These are phyloP conservation scores for Brachionus paranguensis DNA, from an alignment of 1,140 invertebrate genomes.

Conservation along the genomic window DNA sequence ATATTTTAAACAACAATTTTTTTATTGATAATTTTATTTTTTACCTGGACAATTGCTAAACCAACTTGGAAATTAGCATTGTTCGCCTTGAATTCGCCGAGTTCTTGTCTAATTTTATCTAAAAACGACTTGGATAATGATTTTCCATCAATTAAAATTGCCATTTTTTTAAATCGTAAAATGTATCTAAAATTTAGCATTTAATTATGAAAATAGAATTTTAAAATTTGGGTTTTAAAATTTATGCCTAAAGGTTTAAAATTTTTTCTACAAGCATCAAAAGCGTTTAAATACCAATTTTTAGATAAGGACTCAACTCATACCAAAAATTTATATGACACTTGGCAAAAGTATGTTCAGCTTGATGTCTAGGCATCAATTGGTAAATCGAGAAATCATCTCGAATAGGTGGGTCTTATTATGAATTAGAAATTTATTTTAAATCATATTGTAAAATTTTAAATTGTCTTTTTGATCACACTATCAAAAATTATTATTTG, in stretches of 20 bases:
- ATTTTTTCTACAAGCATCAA: not conserved
- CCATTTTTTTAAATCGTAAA: not conserved
- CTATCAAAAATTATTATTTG: not conserved
- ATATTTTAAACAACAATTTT: no score
- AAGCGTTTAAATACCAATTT: not conserved
- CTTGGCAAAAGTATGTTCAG: not conserved
- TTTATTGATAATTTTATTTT: not conserved
- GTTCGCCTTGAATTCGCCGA: not conserved
- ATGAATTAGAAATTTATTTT: not conserved
- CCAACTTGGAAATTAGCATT: slow-evolving; percentile 8
- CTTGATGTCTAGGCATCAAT: not conserved
- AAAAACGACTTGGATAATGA: slow-evolving; percentile 21
- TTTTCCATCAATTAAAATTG: slow-evolving; percentile 30
- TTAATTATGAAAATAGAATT: not conserved
- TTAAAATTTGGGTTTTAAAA: not conserved
- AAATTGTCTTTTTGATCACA: not conserved
- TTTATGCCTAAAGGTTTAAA: not conserved
- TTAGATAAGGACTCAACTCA: not conserved
- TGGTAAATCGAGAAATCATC: not conserved
- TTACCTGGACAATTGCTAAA: slow-evolving; percentile 30
- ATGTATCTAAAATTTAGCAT: not conserved
- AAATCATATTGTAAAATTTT: not conserved
- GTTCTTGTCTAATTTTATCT: not conserved
- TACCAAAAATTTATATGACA: no score
- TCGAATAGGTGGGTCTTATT: not conserved